phyloP scores from a whole-genome alignment of 2,113 vertebrate species.

The Cephalopterus ornatus region DNA sequence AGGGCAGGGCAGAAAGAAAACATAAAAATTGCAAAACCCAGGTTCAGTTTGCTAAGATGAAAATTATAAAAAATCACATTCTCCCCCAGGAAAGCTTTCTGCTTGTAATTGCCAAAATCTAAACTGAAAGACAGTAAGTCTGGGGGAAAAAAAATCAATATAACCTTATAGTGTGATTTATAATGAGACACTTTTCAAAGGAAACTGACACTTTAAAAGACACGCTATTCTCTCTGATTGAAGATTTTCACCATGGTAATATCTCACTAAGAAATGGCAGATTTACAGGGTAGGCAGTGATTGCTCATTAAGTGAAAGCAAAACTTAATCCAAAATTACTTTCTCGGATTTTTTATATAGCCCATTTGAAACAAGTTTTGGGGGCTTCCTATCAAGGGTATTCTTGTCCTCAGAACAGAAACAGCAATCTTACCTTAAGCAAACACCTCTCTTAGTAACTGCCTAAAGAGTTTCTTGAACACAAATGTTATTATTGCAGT shows the following conservation, averaged over 20 bases:
- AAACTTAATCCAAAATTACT: not conserved
- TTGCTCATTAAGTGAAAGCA: slow-evolving; percentile 11
- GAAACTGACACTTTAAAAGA: not conserved
- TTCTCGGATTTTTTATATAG: not conserved
- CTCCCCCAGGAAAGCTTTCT: not conserved
- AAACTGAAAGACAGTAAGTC: slow-evolving; percentile 2
- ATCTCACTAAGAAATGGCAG: not conserved
- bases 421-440: not conserved
- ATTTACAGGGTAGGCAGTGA: not conserved
- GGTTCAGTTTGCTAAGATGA: not conserved
- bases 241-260: not conserved
- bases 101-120: not conserved
- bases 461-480: not conserved
- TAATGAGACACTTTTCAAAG: slow-evolving; percentile 15
- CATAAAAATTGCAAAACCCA: not conserved
- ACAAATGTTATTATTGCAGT: not conserved
- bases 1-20: not conserved
- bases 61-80: not conserved
- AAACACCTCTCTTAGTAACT: not conserved
- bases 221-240: not conserved
- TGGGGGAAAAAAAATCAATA: not conserved
- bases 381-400: not conserved
- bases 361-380: not conserved
- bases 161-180: not conserved
- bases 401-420: not conserved